Evolutionary conservation across 2,888 invertebrate genomes (phyloP).

Genomic region (Mythimna pallens): DNA sequence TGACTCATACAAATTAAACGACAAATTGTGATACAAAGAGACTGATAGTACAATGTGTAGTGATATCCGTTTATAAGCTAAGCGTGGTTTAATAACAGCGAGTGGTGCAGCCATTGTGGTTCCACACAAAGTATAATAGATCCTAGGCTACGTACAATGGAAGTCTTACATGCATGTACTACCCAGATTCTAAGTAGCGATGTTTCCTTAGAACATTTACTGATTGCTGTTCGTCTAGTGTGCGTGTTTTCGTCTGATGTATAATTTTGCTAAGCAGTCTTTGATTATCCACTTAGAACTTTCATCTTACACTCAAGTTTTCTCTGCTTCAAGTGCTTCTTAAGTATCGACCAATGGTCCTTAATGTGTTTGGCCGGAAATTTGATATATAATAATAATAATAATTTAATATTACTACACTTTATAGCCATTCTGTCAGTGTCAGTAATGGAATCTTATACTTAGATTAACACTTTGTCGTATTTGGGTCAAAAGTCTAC

Average conservation of each 20-base stretch:
- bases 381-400: too few relatives aligned
- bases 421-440: background rate
- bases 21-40: slow-evolving; percentile 64
- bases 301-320: slow-evolving; percentile 42
- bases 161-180: slow-evolving; percentile 23
- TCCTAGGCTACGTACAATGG: slow-evolving; percentile 27
- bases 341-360: slow-evolving; percentile 6
- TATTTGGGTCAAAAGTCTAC: slow-evolving; percentile 36
- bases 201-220: slow-evolving; percentile 59
- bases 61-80: slow-evolving; percentile 71
- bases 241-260: slow-evolving; percentile 15
- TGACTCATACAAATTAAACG: slow-evolving; percentile 59
- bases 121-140: slow-evolving; percentile 47
- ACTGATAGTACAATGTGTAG: slow-evolving; percentile 54
- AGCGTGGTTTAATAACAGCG: slow-evolving; percentile 57
- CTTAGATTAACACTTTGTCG: background rate
- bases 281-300: slow-evolving; percentile 38
- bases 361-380: slow-evolving; percentile 9
- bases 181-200: slow-evolving; percentile 51
- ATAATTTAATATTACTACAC: background rate
- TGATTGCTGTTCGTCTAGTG: slow-evolving; percentile 40
- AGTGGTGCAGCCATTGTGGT: slow-evolving; percentile 58
- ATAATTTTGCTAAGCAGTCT: slow-evolving; percentile 28
- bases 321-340: slow-evolving; percentile 6
- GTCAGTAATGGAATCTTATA: slow-evolving; percentile 3